phyloP scores from a whole-genome alignment of 2,888 invertebrate species.

The Athalia cordata region DNA sequence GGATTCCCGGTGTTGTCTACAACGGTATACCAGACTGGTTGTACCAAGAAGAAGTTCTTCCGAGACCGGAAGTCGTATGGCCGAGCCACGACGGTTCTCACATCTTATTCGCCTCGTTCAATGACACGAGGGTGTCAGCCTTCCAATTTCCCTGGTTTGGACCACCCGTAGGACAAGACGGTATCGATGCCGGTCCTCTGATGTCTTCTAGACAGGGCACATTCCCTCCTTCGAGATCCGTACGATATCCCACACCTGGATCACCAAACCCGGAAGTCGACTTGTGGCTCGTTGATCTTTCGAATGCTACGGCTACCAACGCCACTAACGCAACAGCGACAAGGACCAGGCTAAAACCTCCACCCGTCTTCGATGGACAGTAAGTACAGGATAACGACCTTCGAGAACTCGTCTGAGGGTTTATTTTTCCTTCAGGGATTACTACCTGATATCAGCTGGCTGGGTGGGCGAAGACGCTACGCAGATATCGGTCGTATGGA shows the following conservation, averaged over 20 bases:
- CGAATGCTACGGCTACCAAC: conserved; percentile 71
- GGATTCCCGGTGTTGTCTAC: conserved; percentile 87
- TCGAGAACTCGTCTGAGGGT: neutral
- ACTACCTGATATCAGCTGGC: conserved; percentile 92
- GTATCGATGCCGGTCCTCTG: conserved; percentile 75
- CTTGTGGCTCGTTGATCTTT: conserved; percentile 87
- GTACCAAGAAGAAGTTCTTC: conserved; percentile 96
- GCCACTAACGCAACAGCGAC: conserved; percentile 48
- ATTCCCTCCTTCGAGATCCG: conserved; percentile 86
- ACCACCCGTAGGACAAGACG: conserved; percentile 72
- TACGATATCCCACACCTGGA: conserved; percentile 92
- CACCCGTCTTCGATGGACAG: conserved; percentile 86
- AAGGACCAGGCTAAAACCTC: conserved; percentile 78
- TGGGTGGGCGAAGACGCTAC: conserved; percentile 89
- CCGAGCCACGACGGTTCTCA: conserved; percentile 86
- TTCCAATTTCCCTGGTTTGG: conserved; percentile 86
- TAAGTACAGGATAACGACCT: conserved; percentile 75
- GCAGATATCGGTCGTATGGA: conserved; percentile 91
- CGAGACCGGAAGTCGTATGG: conserved; percentile 90
- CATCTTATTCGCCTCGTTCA: conserved; percentile 90
- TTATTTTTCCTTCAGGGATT: conserved; percentile 80
- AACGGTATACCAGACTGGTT: conserved; percentile 98
- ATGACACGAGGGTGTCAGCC: conserved; percentile 78
- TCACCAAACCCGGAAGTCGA: conserved; percentile 90
- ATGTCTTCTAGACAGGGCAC: conserved; percentile 76